Evolutionary conservation across 2,888 invertebrate species (phyloP).

Genomic region (Aporophyla lueneburgensis): DNA sequence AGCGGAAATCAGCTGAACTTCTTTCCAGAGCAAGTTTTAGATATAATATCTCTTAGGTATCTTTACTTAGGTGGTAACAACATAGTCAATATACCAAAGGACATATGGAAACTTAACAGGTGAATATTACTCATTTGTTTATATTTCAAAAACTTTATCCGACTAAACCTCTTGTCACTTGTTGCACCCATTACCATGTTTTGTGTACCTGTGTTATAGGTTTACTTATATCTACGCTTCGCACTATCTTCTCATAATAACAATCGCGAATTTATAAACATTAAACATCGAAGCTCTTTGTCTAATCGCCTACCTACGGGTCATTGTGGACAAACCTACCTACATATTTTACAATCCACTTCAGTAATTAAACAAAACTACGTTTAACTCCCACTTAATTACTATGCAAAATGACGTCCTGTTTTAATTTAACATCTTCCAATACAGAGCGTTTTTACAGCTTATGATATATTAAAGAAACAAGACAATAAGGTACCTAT

Average conservation of each 20-base stretch:
- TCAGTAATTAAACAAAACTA: constrained; percentile 23
- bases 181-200: neutral
- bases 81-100: constrained; percentile 95
- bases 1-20: constrained; percentile 96
- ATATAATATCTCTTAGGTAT: constrained; percentile 94
- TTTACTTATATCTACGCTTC: constrained; percentile 13
- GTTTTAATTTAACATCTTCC: neutral
- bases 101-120: constrained; percentile 92
- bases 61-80: constrained; percentile 97
- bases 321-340: constrained; percentile 34
- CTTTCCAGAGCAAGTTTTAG: constrained; percentile 97
- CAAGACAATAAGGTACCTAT: neutral
- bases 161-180: neutral
- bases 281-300: constrained; percentile 57
- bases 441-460: neutral
- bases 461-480: neutral
- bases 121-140: constrained; percentile 64
- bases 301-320: constrained; percentile 44
- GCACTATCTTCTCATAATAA: constrained; percentile 45
- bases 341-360: constrained; percentile 41
- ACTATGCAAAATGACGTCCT: constrained; percentile 4
- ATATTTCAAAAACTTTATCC: neutral
- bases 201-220: neutral
- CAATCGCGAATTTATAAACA: constrained; percentile 61
- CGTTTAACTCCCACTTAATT: neutral